Evolutionary conservation across 2,113 vertebrate species (phyloP), one percentile per base, ranked within the genome.

Genomic region (Epinephelus lanceolatus): DNA sequence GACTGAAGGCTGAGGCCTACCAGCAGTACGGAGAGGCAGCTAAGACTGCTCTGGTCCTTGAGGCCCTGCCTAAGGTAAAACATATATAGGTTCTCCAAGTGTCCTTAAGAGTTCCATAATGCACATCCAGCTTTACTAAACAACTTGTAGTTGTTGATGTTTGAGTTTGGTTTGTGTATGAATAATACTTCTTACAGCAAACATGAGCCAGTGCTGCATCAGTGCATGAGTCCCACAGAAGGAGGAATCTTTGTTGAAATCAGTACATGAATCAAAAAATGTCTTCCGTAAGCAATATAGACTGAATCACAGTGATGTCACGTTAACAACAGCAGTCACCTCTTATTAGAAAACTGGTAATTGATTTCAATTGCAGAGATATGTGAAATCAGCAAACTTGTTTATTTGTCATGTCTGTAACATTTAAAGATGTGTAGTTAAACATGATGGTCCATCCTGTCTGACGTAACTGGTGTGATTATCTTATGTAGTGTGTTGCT

Each of bases 1-100:
- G 95, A 78, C 95, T 99, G 93, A 99, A 99, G 86, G 98, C 98
- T 0, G 96, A 97, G 81, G 97, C 97, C 0, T 99, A 99, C 81
- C 96, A 97, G 93, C 93, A 96, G 82, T 99, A 99, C 0, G 98
- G 98, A 61, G 96, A 98, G 0, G 97, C 98, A 0, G 98, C 97
- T 74, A 96, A 97, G 94, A 96, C 96, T 45, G 96, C 98, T 0
- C 92, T 99, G 57, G 97, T 99, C 83, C 94, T 99, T 37, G 97
- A 99, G 14, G 96, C 97, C 0, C 94, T 99, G 81, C 98, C 98
- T 0, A 96, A 96, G 97, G 98, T 99, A 87, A 88, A 59, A 3
- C 53, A 59, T 3, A 55, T 2, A 72, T 1, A 4, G 8, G 21
- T 33, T 49, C 23, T 49, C 2, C 10, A 15, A 19, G 55, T 4